Conservation (phyloP, 2,797 vertebrate species). For the Myotis pilosus region DNA sequence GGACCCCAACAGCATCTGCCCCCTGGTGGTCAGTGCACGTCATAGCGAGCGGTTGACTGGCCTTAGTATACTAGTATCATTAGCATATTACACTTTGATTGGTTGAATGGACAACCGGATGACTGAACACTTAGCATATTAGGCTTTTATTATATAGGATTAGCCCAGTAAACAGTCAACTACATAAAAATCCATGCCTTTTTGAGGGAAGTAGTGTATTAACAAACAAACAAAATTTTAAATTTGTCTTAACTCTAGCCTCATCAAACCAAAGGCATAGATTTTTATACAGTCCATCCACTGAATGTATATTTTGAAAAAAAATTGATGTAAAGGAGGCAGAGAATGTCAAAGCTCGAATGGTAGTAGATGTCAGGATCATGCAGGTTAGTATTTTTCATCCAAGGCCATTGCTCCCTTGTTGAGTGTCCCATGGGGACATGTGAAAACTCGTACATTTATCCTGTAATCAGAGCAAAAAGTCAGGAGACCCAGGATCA, state of each 20-base stretch:
- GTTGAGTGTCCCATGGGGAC: not conserved
- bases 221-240: slow-evolving; percentile 5
- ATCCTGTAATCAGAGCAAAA: not conserved
- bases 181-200: not conserved
- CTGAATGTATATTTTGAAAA: not conserved
- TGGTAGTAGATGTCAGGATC: not conserved
- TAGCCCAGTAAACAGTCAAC: not conserved
- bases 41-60: too few relatives aligned
- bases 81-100: too few relatives aligned
- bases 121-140: too few relatives aligned
- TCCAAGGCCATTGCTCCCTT: not conserved
- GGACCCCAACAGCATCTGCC: too few relatives aligned
- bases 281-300: not conserved
- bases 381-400: not conserved
- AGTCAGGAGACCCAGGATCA: not conserved
- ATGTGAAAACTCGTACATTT: not conserved
- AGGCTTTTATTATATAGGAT: too few relatives aligned
- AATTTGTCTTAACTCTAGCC: not conserved
- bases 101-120: too few relatives aligned
- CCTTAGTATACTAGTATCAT: too few relatives aligned
- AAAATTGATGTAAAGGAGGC: not conserved
- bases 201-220: not conserved
- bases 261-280: slow-evolving; percentile 11
- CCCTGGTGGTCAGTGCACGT: too few relatives aligned
- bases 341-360: not conserved